phyloP scores from a whole-genome alignment of 2,888 invertebrate species.

The Dolichomitus sp. region DNA sequence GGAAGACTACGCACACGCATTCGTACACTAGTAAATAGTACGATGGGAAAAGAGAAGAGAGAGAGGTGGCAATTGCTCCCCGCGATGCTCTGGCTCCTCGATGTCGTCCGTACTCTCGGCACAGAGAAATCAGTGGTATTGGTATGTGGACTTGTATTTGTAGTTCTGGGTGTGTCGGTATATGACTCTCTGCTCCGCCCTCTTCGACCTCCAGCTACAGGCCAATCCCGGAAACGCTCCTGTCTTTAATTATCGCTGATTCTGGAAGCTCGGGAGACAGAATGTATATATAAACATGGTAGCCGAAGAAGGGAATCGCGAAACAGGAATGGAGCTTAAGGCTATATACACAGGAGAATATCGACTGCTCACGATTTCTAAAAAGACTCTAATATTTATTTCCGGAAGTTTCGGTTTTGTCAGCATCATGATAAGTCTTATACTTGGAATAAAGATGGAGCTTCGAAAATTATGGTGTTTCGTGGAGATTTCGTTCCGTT shows the following conservation, averaged over 20 bases:
- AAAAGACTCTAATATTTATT: constrained; percentile 37
- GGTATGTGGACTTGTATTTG: constrained; percentile 40
- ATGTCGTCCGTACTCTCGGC: constrained; percentile 75
- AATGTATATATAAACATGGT: constrained; percentile 45
- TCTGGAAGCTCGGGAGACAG: constrained; percentile 60
- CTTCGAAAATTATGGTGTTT: constrained; percentile 13
- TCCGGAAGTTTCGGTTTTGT: constrained; percentile 26
- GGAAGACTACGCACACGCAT: constrained; percentile 66
- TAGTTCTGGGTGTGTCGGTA: constrained; percentile 2
- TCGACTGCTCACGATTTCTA: constrained; percentile 27
- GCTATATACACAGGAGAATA: constrained; percentile 11
- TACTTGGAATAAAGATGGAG: not conserved
- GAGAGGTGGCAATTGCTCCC: constrained; percentile 39
- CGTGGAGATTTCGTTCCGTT: not conserved
- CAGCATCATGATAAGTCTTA: constrained; percentile 7
- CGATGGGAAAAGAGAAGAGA: constrained; percentile 44
- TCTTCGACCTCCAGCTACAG: constrained; percentile 75
- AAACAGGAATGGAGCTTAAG: constrained; percentile 21
- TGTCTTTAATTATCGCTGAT: constrained; percentile 71
- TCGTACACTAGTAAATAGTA: constrained; percentile 62
- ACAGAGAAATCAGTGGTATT: constrained; percentile 49
- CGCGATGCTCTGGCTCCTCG: constrained; percentile 65
- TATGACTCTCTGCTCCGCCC: constrained; percentile 43
- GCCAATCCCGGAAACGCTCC: constrained; percentile 78
- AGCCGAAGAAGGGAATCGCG: constrained; percentile 15